Evolutionary conservation across 2,888 invertebrate species (phyloP), one percentile per base, ranked within the genome.

Genomic region (Biston betularia): DNA sequence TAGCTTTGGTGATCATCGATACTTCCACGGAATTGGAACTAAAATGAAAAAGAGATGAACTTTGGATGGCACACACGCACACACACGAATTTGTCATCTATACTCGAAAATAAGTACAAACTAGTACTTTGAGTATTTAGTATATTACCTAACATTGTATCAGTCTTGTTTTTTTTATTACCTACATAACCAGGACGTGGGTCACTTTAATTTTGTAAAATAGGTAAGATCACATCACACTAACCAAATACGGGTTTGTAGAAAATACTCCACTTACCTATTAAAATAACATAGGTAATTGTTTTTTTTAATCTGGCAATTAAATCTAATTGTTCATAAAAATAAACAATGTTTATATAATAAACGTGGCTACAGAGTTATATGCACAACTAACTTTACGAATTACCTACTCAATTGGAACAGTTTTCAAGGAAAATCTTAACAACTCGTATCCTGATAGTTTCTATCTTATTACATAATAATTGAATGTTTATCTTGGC

Each of bases 371-470:
- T 24, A 24, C 24, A 24, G 24, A 24, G 24, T 24, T 24, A 24
- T 24, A 3, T 24, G 24, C 24, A 15, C 15, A 5, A 48, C 24
- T 52, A n/a, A 52, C 14, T 15, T 40, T 15, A 15, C 10, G 6
- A 15, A 40, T 40, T 40, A 15, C 12, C 15, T 40, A 33, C 38
- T 15, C 42, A 54, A 54, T 54, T 42, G 42, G 33, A 42, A 42
- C 42, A 54, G 24, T 42, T 58, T 49, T 58, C 42, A 62, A 66
- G 62, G 66, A 62, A 61, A 62, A 66, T 58, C 66, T 35, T n/a
- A 66, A 66, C 53, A 53, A 57, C 57, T 48, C n/a, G 53, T 48
- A 66, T 66, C 66, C 66, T 66, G 46, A 56, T 48, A 62, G 66
- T 62, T 66, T 66, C 56, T 65, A 61, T 65, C 56, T 66, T 45